Percentiles rank a stretch among this genome's conserved stretches.
phyloP scores from a whole-genome alignment of 2,888 invertebrate species.

The Synanthedon tipuliformis region DNA sequence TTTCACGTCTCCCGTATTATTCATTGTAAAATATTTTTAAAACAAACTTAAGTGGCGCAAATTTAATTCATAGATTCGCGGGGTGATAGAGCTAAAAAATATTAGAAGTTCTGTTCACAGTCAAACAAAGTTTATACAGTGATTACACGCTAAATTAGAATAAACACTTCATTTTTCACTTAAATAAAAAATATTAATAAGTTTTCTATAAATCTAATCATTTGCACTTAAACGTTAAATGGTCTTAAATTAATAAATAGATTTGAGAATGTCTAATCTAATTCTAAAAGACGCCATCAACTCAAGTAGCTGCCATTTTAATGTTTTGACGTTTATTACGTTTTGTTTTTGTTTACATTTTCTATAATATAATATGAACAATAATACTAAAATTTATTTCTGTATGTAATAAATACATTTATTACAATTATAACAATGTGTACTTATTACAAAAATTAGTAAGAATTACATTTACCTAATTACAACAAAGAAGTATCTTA shows the following conservation, averaged over 20 bases:
- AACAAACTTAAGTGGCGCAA: conserved; percentile 6
- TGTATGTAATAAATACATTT: too few species aligned
- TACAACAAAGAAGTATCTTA: too few species aligned
- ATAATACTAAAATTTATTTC: too few species aligned
- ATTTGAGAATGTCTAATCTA: conserved; percentile 46
- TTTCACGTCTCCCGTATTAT: conserved; percentile 33
- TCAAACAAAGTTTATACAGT: not conserved
- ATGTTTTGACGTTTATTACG: conserved; percentile 13
- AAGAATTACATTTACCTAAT: too few species aligned
- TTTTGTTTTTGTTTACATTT: not conserved
- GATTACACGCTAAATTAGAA: not conserved
- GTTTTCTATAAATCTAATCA: not conserved
- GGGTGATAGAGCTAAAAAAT: conserved; percentile 49
- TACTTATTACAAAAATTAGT: too few species aligned
- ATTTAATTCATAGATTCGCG: conserved; percentile 36
- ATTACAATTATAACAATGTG: too few species aligned
- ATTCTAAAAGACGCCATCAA: conserved; percentile 38
- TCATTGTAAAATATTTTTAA: conserved; percentile 4
- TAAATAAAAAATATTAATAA: not conserved
- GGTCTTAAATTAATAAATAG: conserved; percentile 9
- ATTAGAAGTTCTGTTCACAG: conserved; percentile 40
- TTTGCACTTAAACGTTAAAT: not conserved
- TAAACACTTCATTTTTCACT: not conserved
- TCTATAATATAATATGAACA: too few species aligned
- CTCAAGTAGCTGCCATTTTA: conserved; percentile 20